phyloP scores from a whole-genome alignment of 2,888 invertebrate genomes.

The Hydropsyche betteni region DNA sequence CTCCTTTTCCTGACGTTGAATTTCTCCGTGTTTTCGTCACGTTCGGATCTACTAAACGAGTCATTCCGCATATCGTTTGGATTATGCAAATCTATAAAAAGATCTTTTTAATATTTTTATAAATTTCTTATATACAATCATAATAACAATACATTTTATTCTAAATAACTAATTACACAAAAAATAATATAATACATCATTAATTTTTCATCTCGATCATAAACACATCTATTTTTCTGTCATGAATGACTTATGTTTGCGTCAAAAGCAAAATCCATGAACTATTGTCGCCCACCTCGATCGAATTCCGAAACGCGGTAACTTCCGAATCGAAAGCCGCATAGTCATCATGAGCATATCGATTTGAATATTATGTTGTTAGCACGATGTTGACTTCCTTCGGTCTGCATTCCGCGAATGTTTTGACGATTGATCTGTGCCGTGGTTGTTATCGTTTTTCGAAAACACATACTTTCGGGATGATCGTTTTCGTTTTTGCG shows the following conservation, averaged over 20 bases:
- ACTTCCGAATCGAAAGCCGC: conserved; percentile 11
- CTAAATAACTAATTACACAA: no score
- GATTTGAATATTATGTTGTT: neutral
- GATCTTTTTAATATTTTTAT: no score
- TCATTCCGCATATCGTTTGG: no score
- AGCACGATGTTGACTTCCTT: neutral
- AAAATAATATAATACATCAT: no score
- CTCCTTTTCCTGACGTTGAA: neutral
- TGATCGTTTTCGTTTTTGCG: no score
- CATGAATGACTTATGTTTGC: neutral
- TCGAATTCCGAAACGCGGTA: neutral
- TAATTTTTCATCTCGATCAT: no score
- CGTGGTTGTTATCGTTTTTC: neutral
- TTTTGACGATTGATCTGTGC: neutral
- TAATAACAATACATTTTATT: no score
- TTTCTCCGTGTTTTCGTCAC: neutral
- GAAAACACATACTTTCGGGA: neutral
- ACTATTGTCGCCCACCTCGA: no score
- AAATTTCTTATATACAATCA: no score
- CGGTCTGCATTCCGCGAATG: neutral
- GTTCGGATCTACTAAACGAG: no score
- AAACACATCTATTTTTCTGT: no score
- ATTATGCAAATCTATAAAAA: no score
- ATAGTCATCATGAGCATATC: neutral
- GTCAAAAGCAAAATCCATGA: neutral